Evolutionary conservation across 2,888 invertebrate species (phyloP).

Genomic region (Philereme transversata): DNA sequence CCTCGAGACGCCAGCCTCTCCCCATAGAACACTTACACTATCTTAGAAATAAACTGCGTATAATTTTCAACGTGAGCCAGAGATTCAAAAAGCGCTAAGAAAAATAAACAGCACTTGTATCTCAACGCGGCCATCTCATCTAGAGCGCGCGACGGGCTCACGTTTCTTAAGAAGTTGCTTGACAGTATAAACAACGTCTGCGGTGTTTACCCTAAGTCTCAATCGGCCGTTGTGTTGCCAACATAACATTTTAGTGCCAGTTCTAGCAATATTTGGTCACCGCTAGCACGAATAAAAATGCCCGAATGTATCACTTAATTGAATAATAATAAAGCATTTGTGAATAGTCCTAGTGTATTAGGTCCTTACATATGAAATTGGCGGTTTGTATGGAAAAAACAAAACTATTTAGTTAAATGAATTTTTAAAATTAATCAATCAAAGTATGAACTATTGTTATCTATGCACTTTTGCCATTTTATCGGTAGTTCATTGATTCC

Average conservation of each 20-base stretch:
- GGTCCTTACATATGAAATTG: too few relatives aligned
- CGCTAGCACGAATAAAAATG: neutral
- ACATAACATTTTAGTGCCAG: slow-evolving; percentile 8
- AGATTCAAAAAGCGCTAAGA: slow-evolving; percentile 66
- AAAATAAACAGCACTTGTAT: slow-evolving; percentile 77
- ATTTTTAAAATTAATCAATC: too few relatives aligned
- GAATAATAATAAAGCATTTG: too few relatives aligned
- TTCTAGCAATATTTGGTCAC: slow-evolving; percentile 5
- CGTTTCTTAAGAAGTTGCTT: slow-evolving; percentile 70
- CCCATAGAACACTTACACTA: slow-evolving; percentile 53
- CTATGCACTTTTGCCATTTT: too few relatives aligned
- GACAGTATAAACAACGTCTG: slow-evolving; percentile 67
- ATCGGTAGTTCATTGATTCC: too few relatives aligned
- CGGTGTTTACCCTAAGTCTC: slow-evolving; percentile 64
- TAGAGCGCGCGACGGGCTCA: slow-evolving; percentile 61
- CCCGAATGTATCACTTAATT: too few relatives aligned
- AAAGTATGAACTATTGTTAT: too few relatives aligned
- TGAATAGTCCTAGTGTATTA: too few relatives aligned
- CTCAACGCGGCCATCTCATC: slow-evolving; percentile 75
- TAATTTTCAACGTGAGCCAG: slow-evolving; percentile 58
- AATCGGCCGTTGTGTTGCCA: slow-evolving; percentile 41
- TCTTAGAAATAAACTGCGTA: slow-evolving; percentile 63
- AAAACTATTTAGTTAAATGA: too few relatives aligned
- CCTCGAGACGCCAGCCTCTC: slow-evolving; percentile 34
- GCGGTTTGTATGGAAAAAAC: too few relatives aligned